A percentile compares a stretch with the other conserved stretches of the same genome.
Conservation (phyloP, 2,113 vertebrate species). For the Dicentrarchus labrax region DNA sequence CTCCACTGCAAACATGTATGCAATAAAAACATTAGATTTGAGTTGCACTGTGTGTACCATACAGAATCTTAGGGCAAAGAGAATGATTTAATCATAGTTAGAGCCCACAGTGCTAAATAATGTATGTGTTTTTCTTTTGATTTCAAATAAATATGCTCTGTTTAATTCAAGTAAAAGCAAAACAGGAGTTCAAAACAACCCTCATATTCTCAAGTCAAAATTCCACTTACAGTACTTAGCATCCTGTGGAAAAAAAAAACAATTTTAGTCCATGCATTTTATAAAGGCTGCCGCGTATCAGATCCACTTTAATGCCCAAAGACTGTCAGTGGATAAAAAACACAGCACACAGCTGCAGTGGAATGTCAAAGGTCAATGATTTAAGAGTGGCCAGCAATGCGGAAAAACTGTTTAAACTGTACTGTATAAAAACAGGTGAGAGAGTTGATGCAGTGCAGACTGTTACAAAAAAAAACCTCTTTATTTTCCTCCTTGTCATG, state of each 20-base stretch:
- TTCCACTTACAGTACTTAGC: constrained; percentile 22
- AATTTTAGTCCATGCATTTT: constrained; percentile 63
- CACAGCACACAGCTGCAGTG: constrained; percentile 39
- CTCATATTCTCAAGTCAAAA: constrained; percentile 40
- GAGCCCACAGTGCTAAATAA: constrained; percentile 24
- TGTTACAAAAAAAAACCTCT: constrained; percentile 12
- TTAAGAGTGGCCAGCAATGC: constrained; percentile 38
- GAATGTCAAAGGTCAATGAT: constrained; percentile 45
- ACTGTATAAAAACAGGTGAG: constrained; percentile 24
- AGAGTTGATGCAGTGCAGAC: constrained; percentile 38
- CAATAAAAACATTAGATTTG: constrained; percentile 16
- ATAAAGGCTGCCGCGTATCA: constrained; percentile 47
- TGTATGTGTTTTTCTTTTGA: neutral
- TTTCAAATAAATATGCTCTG: constrained; percentile 41
- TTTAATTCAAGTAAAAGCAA: constrained; percentile 55
- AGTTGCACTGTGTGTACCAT: constrained; percentile 15
- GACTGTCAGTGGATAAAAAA: constrained; percentile 27
- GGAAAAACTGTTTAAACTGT: constrained; percentile 25
- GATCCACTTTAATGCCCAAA: constrained; percentile 48
- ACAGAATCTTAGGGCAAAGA: constrained; percentile 36
- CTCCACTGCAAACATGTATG: constrained; percentile 28
- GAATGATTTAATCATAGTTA: constrained; percentile 5
- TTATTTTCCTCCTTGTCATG: constrained; percentile 32
- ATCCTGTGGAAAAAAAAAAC: constrained; percentile 38
- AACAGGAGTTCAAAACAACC: constrained; percentile 37